phyloP scores from a whole-genome alignment of 2,797 vertebrate genomes.

The Spinus olivaceus region DNA sequence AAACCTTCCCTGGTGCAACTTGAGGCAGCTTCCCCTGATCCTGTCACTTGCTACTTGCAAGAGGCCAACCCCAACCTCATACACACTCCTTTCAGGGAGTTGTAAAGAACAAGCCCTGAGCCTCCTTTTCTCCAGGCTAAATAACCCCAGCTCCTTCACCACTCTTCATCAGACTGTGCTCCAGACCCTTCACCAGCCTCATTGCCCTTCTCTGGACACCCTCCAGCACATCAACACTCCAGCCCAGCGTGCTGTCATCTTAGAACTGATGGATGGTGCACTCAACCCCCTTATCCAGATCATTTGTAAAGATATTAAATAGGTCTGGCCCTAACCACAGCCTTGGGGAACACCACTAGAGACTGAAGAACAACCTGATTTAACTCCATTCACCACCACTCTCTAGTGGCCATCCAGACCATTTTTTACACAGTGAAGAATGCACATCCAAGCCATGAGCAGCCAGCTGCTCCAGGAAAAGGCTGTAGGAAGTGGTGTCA shows the following conservation, averaged over 20 bases:
- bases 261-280: background rate
- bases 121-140: background rate
- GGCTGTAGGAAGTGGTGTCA: background rate
- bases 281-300: background rate
- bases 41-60: background rate
- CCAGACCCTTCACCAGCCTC: background rate
- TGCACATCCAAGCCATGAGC: background rate
- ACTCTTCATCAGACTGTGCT: background rate
- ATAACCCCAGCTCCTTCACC: background rate
- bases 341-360: background rate
- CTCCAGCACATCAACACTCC: background rate
- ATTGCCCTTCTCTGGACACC: background rate
- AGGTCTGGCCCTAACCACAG: background rate
- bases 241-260: background rate
- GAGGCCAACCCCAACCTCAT: background rate
- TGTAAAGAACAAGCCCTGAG: background rate
- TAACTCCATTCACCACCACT: background rate
- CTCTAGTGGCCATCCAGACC: too few species aligned
- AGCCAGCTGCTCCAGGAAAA: background rate
- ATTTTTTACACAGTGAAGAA: background rate
- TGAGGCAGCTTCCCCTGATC: background rate
- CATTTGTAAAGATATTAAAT: background rate
- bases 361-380: background rate
- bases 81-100: background rate
- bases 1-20: background rate